Base-by-base conservation (phyloP, 2,113 vertebrate genomes). In the Ptychochromis oligacanthus region DNA sequence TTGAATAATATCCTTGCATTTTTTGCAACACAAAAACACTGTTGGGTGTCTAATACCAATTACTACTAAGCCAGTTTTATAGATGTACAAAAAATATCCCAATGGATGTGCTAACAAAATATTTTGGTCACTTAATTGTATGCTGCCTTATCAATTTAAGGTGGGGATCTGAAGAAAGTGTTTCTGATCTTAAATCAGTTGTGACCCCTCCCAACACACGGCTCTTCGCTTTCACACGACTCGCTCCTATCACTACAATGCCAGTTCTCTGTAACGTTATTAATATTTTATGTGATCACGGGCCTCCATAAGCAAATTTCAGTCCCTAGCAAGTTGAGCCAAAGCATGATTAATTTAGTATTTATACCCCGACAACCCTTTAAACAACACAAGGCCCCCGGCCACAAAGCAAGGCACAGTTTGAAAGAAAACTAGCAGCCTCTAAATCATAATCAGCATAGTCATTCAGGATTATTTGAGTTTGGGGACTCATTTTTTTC, bases 281-380 rank as follows among this genome's bases (percentile, higher is more conserved):
- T 95, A 98, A 99, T 98, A 98, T 98, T 99, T 98, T 93, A 99
- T 99, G 96, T 75, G 90, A 91, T 98, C 96, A 96, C 94, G 93
- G 96, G 95, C 95, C 95, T 98, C 96, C 97, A 97, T 96, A 96
- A 97, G 97, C 97, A 97, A 97, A 98, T 97, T 97, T 94, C 80
- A 96, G 93, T 96, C 93, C 92, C 94, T 67, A 86, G 95, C 95
- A 97, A 98, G 97, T 98, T 96, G 96, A 96, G 95, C 94, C 95
- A 96, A 96, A 95, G 93, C 96, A 98, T 99, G 96, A 98, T 98
- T 98, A 98, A 99, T 99, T 99, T 96, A 99, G 93, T 96, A 93
- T 96, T 96, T 95, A 94, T 95, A 91, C 91, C 93, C 93, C 67
- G 78, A 91, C 93, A 94, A 93, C 91, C 91, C 94, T 94, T 95